Conservation (phyloP, 2,797 vertebrate genomes). For the Gymnoscopelus microlampas region DNA sequence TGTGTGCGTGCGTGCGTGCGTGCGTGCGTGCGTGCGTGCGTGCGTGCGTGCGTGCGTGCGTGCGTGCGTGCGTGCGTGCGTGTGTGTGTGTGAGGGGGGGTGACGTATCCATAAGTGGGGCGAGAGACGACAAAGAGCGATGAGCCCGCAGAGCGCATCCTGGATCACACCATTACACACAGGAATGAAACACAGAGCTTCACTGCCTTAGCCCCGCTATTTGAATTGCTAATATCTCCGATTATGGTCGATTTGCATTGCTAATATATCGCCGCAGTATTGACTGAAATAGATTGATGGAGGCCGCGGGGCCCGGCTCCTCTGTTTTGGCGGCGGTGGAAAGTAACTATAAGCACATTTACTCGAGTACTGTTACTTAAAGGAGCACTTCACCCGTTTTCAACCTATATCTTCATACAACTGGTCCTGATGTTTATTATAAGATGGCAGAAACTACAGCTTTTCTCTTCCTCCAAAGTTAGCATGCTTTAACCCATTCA, state of each 20-base stretch:
- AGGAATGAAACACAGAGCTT: slow-evolving; percentile 15
- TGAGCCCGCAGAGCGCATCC: slow-evolving; percentile 19
- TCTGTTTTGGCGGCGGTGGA: neutral
- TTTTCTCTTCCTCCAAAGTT: too few relatives aligned
- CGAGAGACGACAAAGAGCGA: slow-evolving; percentile 11
- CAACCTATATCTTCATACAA: too few relatives aligned
- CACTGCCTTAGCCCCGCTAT: slow-evolving; percentile 8
- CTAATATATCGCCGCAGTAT: slow-evolving; percentile 16
- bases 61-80: too few relatives aligned
- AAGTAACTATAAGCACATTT: neutral
- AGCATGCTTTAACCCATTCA: too few relatives aligned
- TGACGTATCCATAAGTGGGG: slow-evolving; percentile 13
- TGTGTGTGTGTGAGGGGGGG: neutral
- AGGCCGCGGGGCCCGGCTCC: neutral
- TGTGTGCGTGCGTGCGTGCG: too few relatives aligned
- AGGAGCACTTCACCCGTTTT: too few relatives aligned
- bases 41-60: too few relatives aligned
- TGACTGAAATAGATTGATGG: slow-evolving; percentile 12
- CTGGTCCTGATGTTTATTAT: too few relatives aligned
- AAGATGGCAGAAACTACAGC: too few relatives aligned
- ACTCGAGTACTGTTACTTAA: neutral
- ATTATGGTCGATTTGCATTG: slow-evolving; percentile 30
- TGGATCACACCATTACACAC: slow-evolving; percentile 31
- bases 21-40: too few relatives aligned
- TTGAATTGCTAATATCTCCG: slow-evolving; percentile 35